phyloP scores from a whole-genome alignment of 2,888 invertebrate genomes.

The Oligia fasciuncula region DNA sequence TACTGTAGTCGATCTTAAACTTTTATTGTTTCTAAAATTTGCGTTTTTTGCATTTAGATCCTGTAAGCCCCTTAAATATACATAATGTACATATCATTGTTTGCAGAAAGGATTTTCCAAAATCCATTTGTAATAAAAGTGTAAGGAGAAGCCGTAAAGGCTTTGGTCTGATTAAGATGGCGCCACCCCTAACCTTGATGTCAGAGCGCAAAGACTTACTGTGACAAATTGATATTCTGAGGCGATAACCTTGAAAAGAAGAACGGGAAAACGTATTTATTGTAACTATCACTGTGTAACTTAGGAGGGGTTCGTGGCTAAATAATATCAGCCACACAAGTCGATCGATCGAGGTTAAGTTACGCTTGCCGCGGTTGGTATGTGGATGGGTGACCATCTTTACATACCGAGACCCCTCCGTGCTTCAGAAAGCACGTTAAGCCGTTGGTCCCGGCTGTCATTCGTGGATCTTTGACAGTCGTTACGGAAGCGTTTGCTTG shows the following conservation, averaged over 20 bases:
- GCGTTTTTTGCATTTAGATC: too few relatives aligned
- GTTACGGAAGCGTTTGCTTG: too few relatives aligned
- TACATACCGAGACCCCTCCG: background rate
- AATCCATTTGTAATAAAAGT: slow-evolving; percentile 19
- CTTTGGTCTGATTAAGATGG: slow-evolving; percentile 57
- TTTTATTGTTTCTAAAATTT: too few relatives aligned
- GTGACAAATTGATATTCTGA: slow-evolving; percentile 58
- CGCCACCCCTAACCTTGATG: slow-evolving; percentile 58
- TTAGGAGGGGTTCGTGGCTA: background rate
- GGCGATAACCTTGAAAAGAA: slow-evolving; percentile 30
- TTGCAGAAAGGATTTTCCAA: slow-evolving; percentile 1
- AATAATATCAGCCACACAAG: background rate
- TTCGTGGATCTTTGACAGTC: background rate
- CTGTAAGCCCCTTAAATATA: background rate
- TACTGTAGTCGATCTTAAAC: too few relatives aligned
- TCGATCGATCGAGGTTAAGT: too few relatives aligned
- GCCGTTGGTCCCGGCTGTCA: background rate
- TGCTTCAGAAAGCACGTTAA: background rate
- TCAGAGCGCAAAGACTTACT: slow-evolving; percentile 45
- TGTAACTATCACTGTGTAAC: slow-evolving; percentile 7
- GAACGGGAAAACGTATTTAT: slow-evolving; percentile 40
- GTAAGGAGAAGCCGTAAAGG: slow-evolving; percentile 30
- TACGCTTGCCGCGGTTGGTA: background rate
- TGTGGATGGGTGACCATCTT: background rate
- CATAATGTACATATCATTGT: background rate